Base-by-base conservation (phyloP, 2,888 invertebrate genomes). In the Herminia tarsipennalis region DNA sequence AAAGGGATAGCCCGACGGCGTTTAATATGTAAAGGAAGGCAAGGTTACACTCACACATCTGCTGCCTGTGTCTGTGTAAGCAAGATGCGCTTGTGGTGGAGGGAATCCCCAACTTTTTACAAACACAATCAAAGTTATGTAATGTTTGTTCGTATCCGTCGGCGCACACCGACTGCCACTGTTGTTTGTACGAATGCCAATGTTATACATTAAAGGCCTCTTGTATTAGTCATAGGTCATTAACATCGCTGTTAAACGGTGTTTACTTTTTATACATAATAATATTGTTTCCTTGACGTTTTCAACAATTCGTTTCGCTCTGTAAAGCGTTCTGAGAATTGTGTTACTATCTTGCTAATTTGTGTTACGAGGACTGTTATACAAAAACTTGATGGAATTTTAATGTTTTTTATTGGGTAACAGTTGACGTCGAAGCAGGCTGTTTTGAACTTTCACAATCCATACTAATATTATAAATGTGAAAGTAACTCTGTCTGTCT, bases 91-190 rank as follows among this genome's bases (percentile, higher is more conserved):
- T 78, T 88, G 91, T 90, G 84, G 86, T 89, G 74, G 84, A 86
- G 91, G 91, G 91, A 88, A 87, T 91, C 88, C 90, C 91, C 91
- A 88, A 89, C 86, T 90, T 91, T 91, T 91, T 91, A 91, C 89
- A 85, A 89, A 91, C 91, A 90, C 90, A 91, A 90, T 90, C 90
- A 90, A 88, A 90, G 88, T 91, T 91, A 90, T 91, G 90, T 90
- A 90, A 90, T 88, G 88, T 88, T 88, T 88, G 86, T 81, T 83
- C 81, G 88, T 84, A 87, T 85, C 86, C 87, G 88, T 80, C 83
- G 81, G 75, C 83, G 78, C 79, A 76, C 78, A 76, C 76, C 62
- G 71, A 68, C 76, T 75, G 81, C 85, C 76, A 78, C 87, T 80
- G 83, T 83, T 86, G 82, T 86, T 86, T 86, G 84, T 85, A 83